These are phyloP conservation scores for Mimumesa dahlbomi DNA, from an alignment of 2,888 invertebrate species.

Conservation along the genomic window DNA sequence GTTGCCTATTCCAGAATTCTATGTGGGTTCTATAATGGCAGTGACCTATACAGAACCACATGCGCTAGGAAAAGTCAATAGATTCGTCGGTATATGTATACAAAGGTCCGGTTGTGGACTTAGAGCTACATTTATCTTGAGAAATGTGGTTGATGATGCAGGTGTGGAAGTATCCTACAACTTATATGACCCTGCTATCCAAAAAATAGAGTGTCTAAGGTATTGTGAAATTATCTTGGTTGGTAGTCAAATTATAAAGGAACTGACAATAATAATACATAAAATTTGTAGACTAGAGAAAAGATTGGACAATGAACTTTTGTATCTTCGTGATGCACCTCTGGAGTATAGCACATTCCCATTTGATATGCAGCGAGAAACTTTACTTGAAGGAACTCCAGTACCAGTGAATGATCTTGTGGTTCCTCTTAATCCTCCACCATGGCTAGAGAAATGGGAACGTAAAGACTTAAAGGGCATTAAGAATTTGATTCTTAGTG, in stretches of 20 bases:
- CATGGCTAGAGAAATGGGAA: slow-evolving; percentile 97
- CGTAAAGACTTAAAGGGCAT: slow-evolving; percentile 89
- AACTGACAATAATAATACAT: slow-evolving; percentile 1
- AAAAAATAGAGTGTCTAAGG: slow-evolving; percentile 92
- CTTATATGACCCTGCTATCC: slow-evolving; percentile 96
- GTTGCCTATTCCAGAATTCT: slow-evolving; percentile 97
- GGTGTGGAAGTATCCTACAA: slow-evolving; percentile 89
- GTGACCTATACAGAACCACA: slow-evolving; percentile 93
- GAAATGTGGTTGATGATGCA: slow-evolving; percentile 96
- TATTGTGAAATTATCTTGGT: slow-evolving; percentile 37
- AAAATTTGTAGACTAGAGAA: slow-evolving; percentile 92
- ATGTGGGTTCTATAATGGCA: slow-evolving; percentile 95
- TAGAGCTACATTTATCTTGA: slow-evolving; percentile 90
- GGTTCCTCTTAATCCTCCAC: slow-evolving; percentile 87
- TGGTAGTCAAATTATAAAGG: neutral
- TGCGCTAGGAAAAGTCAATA: slow-evolving; percentile 90
- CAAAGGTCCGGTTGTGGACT: slow-evolving; percentile 91
- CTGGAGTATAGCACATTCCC: slow-evolving; percentile 96
- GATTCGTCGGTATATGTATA: slow-evolving; percentile 98
- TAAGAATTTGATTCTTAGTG: slow-evolving; percentile 82
- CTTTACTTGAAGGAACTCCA: slow-evolving; percentile 87
- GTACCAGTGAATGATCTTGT: slow-evolving; percentile 90
- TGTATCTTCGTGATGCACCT: slow-evolving; percentile 94
- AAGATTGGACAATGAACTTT: slow-evolving; percentile 92
- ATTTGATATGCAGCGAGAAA: slow-evolving; percentile 93